Percentiles rank a stretch among this genome's conserved stretches.
Evolutionary conservation across 2,113 vertebrate genomes (phyloP).

Genomic region (Siphamia tubifer): DNA sequence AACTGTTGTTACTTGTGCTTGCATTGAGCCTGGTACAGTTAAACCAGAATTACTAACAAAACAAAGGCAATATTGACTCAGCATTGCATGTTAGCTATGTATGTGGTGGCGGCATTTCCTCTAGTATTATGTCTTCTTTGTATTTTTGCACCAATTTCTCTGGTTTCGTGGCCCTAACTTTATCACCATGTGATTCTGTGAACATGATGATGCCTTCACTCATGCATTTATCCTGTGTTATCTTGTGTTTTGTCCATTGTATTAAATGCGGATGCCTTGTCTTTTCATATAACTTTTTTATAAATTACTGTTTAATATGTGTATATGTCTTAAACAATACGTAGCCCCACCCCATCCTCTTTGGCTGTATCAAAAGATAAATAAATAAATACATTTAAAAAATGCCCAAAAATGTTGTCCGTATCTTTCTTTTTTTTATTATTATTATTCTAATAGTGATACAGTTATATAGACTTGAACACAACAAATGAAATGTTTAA

Average conservation of each 20-base stretch:
- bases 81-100: slow-evolving; percentile 58
- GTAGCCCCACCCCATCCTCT: slow-evolving; percentile 48
- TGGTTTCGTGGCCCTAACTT: slow-evolving; percentile 31
- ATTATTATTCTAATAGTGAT: background rate
- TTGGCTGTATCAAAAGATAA: slow-evolving; percentile 74
- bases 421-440: background rate
- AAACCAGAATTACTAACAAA: slow-evolving; percentile 30
- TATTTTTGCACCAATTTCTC: slow-evolving; percentile 34
- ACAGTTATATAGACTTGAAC: background rate
- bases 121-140: slow-evolving; percentile 47
- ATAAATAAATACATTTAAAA: slow-evolving; percentile 61
- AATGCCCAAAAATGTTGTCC: background rate
- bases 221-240: slow-evolving; percentile 49
- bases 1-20: slow-evolving; percentile 21
- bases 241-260: slow-evolving; percentile 40
- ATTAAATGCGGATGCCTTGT: slow-evolving; percentile 55
- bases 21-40: slow-evolving; percentile 20
- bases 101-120: slow-evolving; percentile 31
- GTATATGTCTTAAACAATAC: slow-evolving; percentile 69
- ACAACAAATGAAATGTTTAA: background rate
- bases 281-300: slow-evolving; percentile 62
- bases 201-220: slow-evolving; percentile 34
- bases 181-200: slow-evolving; percentile 39
- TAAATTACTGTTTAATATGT: slow-evolving; percentile 68
- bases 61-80: slow-evolving; percentile 25